Evolutionary conservation across 2,888 invertebrate species (phyloP).

Genomic region (Tridacna gigas): DNA sequence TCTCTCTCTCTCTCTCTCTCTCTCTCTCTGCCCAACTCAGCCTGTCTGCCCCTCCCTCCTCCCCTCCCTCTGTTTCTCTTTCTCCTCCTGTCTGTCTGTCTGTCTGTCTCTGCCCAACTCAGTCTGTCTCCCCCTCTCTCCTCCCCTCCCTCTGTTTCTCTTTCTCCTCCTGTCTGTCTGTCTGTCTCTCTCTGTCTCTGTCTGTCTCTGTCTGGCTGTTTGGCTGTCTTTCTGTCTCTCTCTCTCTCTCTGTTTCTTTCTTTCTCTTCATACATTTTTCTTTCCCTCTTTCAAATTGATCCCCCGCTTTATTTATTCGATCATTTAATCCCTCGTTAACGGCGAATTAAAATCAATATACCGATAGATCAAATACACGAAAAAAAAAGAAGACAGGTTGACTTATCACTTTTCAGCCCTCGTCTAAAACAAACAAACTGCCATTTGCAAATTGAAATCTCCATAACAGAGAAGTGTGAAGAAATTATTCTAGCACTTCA

Average conservation of each 20-base stretch:
- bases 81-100: background rate
- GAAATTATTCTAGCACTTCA: background rate
- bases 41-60: background rate
- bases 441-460: background rate
- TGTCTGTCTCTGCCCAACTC: background rate
- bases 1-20: background rate
- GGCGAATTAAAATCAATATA: background rate
- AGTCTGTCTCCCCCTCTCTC: background rate
- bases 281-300: background rate
- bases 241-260: background rate
- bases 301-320: background rate
- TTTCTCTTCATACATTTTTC: slow-evolving; percentile 1
- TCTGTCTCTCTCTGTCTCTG: background rate
- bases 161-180: background rate
- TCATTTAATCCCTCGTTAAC: background rate
- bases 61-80: background rate
- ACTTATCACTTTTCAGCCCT: background rate
- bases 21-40: background rate
- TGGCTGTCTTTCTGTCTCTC: slow-evolving; percentile 4
- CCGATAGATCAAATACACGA: background rate
- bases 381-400: background rate
- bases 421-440: slow-evolving; percentile 8
- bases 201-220: background rate
- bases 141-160: background rate
- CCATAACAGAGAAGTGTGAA: slow-evolving; percentile 8